Evolutionary conservation across 2,113 vertebrate species (phyloP).

Genomic region (Empidonax alnorum): DNA sequence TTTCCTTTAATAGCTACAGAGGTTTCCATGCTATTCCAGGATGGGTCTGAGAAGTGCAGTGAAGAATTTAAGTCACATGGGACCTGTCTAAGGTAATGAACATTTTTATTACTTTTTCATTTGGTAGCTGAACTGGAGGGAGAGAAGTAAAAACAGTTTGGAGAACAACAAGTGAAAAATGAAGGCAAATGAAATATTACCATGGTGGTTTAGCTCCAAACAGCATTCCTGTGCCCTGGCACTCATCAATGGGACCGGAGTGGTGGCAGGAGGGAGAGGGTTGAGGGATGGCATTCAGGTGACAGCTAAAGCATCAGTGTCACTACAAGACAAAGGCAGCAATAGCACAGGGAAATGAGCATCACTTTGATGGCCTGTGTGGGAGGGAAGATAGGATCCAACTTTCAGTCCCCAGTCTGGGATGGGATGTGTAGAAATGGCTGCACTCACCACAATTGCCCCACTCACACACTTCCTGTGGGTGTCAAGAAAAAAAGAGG

Average conservation of each 20-base stretch:
- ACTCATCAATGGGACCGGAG: rapidly evolving
- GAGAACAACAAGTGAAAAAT: neutral
- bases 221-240: neutral
- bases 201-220: neutral
- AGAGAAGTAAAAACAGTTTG: neutral
- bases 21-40: neutral
- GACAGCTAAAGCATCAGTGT: neutral
- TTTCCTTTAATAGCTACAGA: neutral
- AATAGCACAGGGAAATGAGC: neutral
- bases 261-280: neutral
- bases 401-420: neutral
- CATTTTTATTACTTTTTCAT: neutral
- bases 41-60: neutral
- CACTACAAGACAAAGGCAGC: neutral
- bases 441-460: rapidly evolving
- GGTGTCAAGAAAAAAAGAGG: neutral
- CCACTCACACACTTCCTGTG: neutral
- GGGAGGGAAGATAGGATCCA: neutral
- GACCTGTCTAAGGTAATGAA: neutral
- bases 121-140: neutral
- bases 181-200: neutral
- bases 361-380: neutral
- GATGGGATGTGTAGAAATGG: neutral
- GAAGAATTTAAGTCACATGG: neutral
- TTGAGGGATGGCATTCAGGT: neutral